Evolutionary conservation across 2,113 vertebrate species (phyloP), one percentile per base, ranked within the genome.

Genomic region (Numenius arquata): DNA sequence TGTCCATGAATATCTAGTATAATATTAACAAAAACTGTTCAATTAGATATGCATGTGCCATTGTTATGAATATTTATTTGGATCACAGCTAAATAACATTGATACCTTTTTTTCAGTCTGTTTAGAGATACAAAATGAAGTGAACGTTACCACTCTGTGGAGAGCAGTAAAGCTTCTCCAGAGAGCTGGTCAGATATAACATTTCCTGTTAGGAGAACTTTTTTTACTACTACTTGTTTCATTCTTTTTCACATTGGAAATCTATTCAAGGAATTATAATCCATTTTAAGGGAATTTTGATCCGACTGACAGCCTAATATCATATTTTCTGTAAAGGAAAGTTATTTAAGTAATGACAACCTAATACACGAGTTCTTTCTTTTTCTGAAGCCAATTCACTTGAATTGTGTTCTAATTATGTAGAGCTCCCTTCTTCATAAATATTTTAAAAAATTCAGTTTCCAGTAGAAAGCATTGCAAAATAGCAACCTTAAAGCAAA

Each of bases 21-120:
- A 98, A 98, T 98, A 98, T 98, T 98, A 98, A 98, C 98, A 98
- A 98, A 98, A 98, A 93, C 94, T 95, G 96, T 97, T 98, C 98
- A 98, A 98, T 98, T 98, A 98, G 97, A 96, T 96, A 98, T 98
- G 98, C 98, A 96, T 98, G 98, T 97, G 96, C 97, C 97, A 95
- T 96, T 96, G 96, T 97, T 97, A 98, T 98, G 98, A 98, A 98
- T 98, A 98, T 98, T 98, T 98, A 98, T 98, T 97, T 96, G 61
- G 20, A 66, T 95, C 20, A 5, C 94, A 86, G 96, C 97, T 96
- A 97, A 97, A 90, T 97, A 98, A 95, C 95, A 92, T 45, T 67
- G 96, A 96, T 97, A 98, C 96, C 80, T 96, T 98, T 97, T 88
- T 96, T 95, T 93, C 93, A 96, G 94, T 48, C 80, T 94, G 87